Conservation (phyloP, 2,113 vertebrate genomes). For the human region GRCh38 chr22:26178001-26178500, state of each 20-base stretch:
- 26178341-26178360: background rate
- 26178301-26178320: background rate
- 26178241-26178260: background rate
- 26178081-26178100: background rate
- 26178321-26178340: background rate
- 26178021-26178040: background rate
- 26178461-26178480: background rate
- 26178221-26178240: constrained; percentile 9
- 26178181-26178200: background rate
- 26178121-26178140: rapidly evolving
- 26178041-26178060: background rate
- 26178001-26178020: background rate
- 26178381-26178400: rapidly evolving
- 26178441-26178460: background rate
- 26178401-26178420: background rate
- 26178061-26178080: too few relatives aligned
- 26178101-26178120: background rate
- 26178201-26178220: background rate
- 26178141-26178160: background rate
- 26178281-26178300: constrained; percentile 63
- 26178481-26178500: background rate
- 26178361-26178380: too few relatives aligned
- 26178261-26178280: constrained; percentile 61
- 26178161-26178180: background rate
- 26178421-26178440: background rate